These are phyloP conservation scores for Prunella himalayana DNA, from an alignment of 2,113 vertebrate species.

Conservation along the genomic window DNA sequence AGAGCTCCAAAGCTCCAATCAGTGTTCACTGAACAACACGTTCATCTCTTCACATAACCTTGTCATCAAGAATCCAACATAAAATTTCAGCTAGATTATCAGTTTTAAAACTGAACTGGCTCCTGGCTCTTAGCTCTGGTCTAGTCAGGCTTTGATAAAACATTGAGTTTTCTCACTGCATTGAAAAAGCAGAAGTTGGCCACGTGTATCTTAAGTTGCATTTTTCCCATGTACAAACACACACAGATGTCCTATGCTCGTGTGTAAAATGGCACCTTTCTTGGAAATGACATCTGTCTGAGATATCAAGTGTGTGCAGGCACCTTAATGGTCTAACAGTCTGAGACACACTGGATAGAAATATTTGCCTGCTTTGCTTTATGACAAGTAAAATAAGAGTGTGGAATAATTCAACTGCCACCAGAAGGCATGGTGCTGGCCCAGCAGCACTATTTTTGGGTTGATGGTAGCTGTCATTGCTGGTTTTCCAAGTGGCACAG, in stretches of 20 bases:
- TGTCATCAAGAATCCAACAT: not conserved
- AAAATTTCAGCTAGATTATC: not conserved
- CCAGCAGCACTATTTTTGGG: not conserved
- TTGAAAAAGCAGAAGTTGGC: not conserved
- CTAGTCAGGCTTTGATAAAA: not conserved
- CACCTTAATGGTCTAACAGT: not conserved
- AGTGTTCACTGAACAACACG: not conserved
- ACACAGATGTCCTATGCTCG: fast-evolving
- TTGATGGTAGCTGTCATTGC: not conserved
- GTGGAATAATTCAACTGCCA: not conserved
- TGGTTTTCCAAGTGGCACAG: not conserved
- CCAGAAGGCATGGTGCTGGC: not conserved
- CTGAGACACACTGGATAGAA: not conserved
- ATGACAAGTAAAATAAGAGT: not conserved
- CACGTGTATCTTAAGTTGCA: not conserved
- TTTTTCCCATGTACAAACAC: not conserved
- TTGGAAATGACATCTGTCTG: not conserved
- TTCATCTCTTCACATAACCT: not conserved
- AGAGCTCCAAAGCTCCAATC: not conserved
- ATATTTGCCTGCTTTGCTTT: not conserved
- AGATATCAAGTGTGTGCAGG: not conserved
- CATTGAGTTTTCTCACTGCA: not conserved
- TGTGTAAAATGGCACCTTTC: not conserved
- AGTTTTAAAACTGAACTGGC: not conserved
- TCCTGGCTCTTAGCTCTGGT: not conserved